phyloP scores from a whole-genome alignment of 2,888 invertebrate genomes.

The Aproaerema taeniolella region DNA sequence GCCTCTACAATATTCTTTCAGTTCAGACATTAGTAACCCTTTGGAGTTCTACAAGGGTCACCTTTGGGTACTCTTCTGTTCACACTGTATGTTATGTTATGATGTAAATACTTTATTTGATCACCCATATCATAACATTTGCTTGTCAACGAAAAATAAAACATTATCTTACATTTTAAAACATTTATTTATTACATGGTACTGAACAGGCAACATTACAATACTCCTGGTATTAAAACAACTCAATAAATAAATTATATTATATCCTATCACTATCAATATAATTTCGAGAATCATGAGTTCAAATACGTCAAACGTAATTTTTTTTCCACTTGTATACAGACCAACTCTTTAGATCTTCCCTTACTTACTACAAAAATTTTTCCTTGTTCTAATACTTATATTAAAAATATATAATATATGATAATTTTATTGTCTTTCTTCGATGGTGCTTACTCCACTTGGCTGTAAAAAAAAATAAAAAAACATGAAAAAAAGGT shows the following conservation, averaged over 20 bases:
- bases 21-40: too few relatives aligned
- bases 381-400: slow-evolving; percentile 59
- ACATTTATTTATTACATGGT: slow-evolving; percentile 37
- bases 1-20: too few relatives aligned
- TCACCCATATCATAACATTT: too few relatives aligned
- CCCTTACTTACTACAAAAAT: slow-evolving; percentile 32
- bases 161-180: not conserved
- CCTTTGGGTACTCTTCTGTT: too few relatives aligned
- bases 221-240: slow-evolving; percentile 39
- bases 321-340: too few relatives aligned
- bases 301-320: too few relatives aligned
- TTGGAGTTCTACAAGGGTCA: too few relatives aligned
- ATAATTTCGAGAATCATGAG: slow-evolving; percentile 56
- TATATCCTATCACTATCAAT: slow-evolving; percentile 50
- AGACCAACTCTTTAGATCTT: too few relatives aligned
- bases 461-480: slow-evolving; percentile 52
- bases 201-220: slow-evolving; percentile 45
- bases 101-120: too few relatives aligned
- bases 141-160: not conserved
- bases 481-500: slow-evolving; percentile 2
- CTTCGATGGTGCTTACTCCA: slow-evolving; percentile 39
- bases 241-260: slow-evolving; percentile 53
- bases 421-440: slow-evolving; percentile 24
- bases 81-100: too few relatives aligned
- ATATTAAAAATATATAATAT: slow-evolving; percentile 30